Base-by-base conservation (phyloP, 2,888 invertebrate genomes). In the Tenthredo amoena region DNA sequence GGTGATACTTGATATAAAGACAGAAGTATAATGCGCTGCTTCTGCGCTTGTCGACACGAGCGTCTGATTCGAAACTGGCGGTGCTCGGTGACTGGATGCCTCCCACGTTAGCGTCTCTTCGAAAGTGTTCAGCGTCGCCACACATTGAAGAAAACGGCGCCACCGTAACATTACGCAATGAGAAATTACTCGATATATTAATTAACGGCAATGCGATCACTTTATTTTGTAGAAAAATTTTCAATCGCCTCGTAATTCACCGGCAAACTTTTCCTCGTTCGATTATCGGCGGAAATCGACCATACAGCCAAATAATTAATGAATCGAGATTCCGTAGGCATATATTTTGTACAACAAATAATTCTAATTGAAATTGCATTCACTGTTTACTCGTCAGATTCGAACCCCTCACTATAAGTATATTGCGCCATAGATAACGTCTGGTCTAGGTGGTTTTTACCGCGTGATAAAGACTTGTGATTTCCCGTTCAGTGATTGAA, bases 1-100 rank as follows among this genome's bases (percentile, higher is more conserved):
- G 31, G 15, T 55, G 50, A 40, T 37, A 43, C 72, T 74, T 50
- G 77, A 77, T 77, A 77, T 31, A 55, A 55, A 15, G 47, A n/a
- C 26, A 18, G 34, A 50, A 50, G 47, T 77, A 55, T 55, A 74
- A 74, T 77, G 77, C 68, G 68, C 47, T 68, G 71, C 34, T 71
- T 68, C 40, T 43, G 68, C 83, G 31, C 83, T 65, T 71, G 83
- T 65, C 83, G 83, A 47, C 83, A 83, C 83, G 68, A 55, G 37
- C 83, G 83, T 68, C 83, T 83, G 83, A 68, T 83, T 83, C 83
- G 83, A 83, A 83, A 83, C 83, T 83, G 83, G 83, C 83, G 83
- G 83, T 62, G 83, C 68, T 26, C 62, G 50, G 68, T 18, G 68
- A 81, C 65, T 68, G 43, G 34, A 50, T 40, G 68, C 68, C 83